Evolutionary conservation across 2,797 vertebrate genomes (phyloP), one percentile per base, ranked within the genome.

Genomic region (Anguilla megastoma): DNA sequence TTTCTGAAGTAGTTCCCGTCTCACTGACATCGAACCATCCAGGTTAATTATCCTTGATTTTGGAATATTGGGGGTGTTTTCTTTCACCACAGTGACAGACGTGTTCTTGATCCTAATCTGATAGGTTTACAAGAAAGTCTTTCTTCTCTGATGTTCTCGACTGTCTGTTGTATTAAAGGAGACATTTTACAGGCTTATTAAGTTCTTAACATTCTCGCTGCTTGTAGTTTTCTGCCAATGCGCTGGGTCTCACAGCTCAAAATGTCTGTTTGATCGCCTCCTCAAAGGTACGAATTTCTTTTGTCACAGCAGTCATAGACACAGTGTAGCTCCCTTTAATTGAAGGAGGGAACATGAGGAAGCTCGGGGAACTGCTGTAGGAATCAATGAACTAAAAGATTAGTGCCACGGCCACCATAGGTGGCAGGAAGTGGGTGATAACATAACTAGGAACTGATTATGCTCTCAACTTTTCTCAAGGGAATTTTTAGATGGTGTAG

Each of bases 1-100:
- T 89, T 86, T 82, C 66, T 54, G 63, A 86, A n/a, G 88, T 41
- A 69, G 84, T 86, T 63, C 69, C 14, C 58, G 36, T 45, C 79
- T 82, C 21, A 5, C 79, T 82, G 45, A 82, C 79, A n/a, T 82
- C 8, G 79, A 12, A 60, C 24, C 74, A 58, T 8, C 76, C 36
- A 30, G n/a, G 16, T 52, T 84, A 48, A 48, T 87, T 21, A 89
- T 89, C 63, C 52, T 16, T 69, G 7, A 0, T 3, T 8, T 87
- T 66, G 88, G 18, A 56, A 69, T 2, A 86, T 1, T 88, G 36
- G 56, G 33, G 69, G 14, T 18, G 12, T 69, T 50, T 33, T 36
- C 21, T n/a, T 82, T n/a, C 45, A 50, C 41, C 8, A 50, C 41
- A 27, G 79, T 14, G 52, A 41, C 52, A 80, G 33, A 80, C 71